A percentile compares a stretch with the other conserved stretches of the same genome.
phyloP scores from a whole-genome alignment of 2,888 invertebrate species.

The Peribatodes rhomboidaria region DNA sequence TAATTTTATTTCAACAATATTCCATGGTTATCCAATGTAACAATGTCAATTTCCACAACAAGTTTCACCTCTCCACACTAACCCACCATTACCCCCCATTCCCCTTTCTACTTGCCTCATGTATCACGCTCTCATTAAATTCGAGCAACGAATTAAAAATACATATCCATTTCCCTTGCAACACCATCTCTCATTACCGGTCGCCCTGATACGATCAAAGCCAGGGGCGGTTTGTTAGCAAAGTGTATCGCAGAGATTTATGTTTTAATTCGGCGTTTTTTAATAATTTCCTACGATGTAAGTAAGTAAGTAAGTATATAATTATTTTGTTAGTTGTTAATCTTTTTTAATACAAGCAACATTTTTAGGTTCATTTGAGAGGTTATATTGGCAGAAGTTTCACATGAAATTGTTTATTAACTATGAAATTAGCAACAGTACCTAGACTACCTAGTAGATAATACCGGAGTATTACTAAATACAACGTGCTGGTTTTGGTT shows the following conservation, averaged over 20 bases:
- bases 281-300: slow-evolving; percentile 7
- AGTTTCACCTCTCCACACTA: neutral
- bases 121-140: slow-evolving; percentile 46
- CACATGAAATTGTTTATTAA: too few species aligned
- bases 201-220: slow-evolving; percentile 72
- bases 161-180: slow-evolving; percentile 71
- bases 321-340: neutral
- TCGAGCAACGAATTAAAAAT: slow-evolving; percentile 44
- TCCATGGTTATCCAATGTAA: too few species aligned
- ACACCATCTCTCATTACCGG: slow-evolving; percentile 74
- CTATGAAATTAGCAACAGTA: too few species aligned
- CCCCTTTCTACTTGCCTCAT: slow-evolving; percentile 4
- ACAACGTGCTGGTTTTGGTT: too few species aligned
- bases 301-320: too few species aligned
- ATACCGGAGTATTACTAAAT: too few species aligned
- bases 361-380: neutral
- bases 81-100: neutral
- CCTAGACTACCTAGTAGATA: too few species aligned
- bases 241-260: slow-evolving; percentile 33
- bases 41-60: neutral
- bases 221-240: slow-evolving; percentile 59
- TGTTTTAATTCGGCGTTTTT: slow-evolving; percentile 28
- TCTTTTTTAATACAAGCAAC: neutral
- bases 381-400: neutral
- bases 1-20: too few species aligned